Evolutionary conservation across 2,113 vertebrate species (phyloP).

Genomic region (Hylia prasina): DNA sequence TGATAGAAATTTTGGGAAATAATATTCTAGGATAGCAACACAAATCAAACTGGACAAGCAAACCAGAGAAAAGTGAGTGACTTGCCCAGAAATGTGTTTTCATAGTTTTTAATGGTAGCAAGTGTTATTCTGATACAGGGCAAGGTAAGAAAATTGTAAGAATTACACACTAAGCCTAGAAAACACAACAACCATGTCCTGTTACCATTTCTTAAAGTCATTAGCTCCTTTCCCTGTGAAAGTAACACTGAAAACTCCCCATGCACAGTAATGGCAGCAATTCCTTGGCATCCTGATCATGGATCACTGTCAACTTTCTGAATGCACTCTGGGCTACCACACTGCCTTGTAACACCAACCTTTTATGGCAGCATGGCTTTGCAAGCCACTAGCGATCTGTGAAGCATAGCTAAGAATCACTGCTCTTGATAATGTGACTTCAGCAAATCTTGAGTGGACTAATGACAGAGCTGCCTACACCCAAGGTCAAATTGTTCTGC

Average conservation of each 20-base stretch:
- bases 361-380: neutral
- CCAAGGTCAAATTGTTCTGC: constrained; percentile 15
- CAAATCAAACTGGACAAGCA: neutral
- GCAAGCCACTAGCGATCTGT: rapidly evolving
- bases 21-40: constrained; percentile 10
- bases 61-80: neutral
- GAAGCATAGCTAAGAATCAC: neutral
- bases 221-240: neutral
- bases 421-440: neutral
- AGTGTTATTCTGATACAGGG: neutral
- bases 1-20: constrained; percentile 16
- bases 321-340: neutral
- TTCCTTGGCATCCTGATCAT: neutral
- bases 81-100: constrained; percentile 6
- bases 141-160: neutral
- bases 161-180: neutral
- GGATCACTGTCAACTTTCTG: neutral
- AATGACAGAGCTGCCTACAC: neutral
- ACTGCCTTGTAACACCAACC: neutral
- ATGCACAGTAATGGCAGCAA: neutral
- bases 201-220: neutral
- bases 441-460: neutral
- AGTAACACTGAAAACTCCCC: neutral
- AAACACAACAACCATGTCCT: neutral
- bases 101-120: neutral